phyloP scores from a whole-genome alignment of 2,797 vertebrate genomes.

The Ciconia nigra region DNA sequence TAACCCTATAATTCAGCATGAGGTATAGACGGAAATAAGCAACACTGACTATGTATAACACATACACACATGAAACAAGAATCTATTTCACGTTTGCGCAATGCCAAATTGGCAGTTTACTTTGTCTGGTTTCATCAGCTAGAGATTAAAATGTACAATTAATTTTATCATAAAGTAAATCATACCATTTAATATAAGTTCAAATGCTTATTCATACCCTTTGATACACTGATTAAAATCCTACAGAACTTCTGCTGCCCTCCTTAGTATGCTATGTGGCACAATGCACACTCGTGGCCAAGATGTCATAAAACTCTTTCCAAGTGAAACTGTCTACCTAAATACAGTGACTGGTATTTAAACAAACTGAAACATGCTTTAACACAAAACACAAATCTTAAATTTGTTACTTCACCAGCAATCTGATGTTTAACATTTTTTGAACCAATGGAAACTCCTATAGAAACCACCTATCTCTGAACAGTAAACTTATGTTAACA shows the following conservation, averaged over 20 bases:
- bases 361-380: not conserved
- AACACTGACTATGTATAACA: not conserved
- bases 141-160: not conserved
- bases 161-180: not conserved
- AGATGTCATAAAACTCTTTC: not conserved
- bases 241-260: not conserved
- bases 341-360: not conserved
- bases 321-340: not conserved
- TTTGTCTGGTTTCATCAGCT: not conserved
- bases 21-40: not conserved
- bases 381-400: not conserved
- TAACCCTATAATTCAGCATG: not conserved
- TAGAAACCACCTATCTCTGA: not conserved
- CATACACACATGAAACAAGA: not conserved
- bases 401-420: not conserved
- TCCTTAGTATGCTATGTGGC: not conserved
- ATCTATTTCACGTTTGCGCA: not conserved
- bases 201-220: not conserved
- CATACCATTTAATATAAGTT: not conserved
- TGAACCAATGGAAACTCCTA: not conserved
- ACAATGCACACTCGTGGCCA: not conserved
- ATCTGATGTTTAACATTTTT: not conserved
- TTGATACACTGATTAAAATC: not conserved
- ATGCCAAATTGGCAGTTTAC: not conserved
- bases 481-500: not conserved